Conservation (phyloP, 2,888 invertebrate genomes). For the Cataglyphis cursor region DNA sequence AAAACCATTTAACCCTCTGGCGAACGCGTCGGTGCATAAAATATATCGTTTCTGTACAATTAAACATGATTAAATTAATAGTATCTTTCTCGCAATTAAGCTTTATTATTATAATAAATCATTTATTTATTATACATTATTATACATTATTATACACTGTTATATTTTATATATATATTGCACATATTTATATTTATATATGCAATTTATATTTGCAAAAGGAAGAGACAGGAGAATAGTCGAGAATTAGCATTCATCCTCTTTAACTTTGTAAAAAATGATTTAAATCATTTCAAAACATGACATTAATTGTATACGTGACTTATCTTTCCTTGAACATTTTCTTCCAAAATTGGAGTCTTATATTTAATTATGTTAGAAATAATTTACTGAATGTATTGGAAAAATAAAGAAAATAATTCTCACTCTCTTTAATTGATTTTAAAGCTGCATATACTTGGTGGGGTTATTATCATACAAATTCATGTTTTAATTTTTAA, state of each 20-base stretch:
- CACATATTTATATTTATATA: background rate
- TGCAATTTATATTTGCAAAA: background rate
- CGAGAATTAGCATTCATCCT: background rate
- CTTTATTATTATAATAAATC: background rate
- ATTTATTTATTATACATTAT: background rate
- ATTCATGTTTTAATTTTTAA: too few species aligned
- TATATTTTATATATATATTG: too few species aligned
- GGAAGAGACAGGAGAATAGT: background rate
- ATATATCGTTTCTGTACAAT: conserved; percentile 4
- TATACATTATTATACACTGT: too few species aligned
- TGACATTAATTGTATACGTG: too few species aligned
- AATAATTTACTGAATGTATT: background rate
- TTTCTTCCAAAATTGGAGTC: conserved; percentile 1
- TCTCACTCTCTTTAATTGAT: background rate
- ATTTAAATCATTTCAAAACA: background rate
- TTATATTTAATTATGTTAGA: background rate
- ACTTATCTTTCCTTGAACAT: background rate
- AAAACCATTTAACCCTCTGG: conserved; percentile 35
- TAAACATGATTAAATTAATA: conserved; percentile 42
- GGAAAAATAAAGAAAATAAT: background rate
- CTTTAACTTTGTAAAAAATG: background rate
- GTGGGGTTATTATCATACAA: too few species aligned
- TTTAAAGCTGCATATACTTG: background rate
- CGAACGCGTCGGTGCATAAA: conserved; percentile 24
- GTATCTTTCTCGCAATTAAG: conserved; percentile 2